Evolutionary conservation across 2,888 invertebrate species (phyloP), one percentile per base, ranked within the genome.

Genomic region (Campopleginae sp.): DNA sequence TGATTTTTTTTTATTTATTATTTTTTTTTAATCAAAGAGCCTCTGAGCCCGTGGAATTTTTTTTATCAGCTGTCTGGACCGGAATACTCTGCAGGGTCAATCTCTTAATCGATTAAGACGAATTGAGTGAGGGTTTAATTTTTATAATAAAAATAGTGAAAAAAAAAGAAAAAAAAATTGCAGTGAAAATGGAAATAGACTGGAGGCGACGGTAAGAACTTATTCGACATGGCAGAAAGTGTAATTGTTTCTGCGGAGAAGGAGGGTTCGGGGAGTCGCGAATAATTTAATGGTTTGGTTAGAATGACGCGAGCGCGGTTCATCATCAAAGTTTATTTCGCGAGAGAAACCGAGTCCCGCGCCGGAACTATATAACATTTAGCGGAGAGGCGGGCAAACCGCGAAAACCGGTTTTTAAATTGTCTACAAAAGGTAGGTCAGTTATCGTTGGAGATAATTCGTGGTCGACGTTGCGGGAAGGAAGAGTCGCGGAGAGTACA

Each of bases 401-500:
- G 71, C 65, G 79, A 74, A 86, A 87, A 87, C 86, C 86, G 85
- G 87, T 86, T 87, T 86, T 79, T 80, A 86, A 87, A 87, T 78
- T 82, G 78, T 85, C 82, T 75, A 65, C 44, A 65, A 87, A 81
- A 82, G 87, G 86, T 86, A 87, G 87, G 87, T 87, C 87, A 87
- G 87, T 87, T 86, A 87, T 87, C 84, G 82, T 76, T 78, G 66
- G 76, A 85, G 82, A 87, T 87, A 86, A 86, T 84, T 84, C 85
- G 74, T 82, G 79, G 83, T 71, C 79, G 79, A 79, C 75, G 79
- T 66, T 46, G 61, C 44, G 48, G 46, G n/a, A 61, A 31, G 46
- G 65, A 65, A 68, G 33, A 27, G 31, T 31, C 14, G 14, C 42
- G 65, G 33, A 74, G 42, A 58, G 54, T 61, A 77, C 58, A 74